A percentile compares a stretch with the other conserved stretches of the same genome.
Conservation (phyloP, 1,140 invertebrate species). For the Drosophila baimaii region DNA sequence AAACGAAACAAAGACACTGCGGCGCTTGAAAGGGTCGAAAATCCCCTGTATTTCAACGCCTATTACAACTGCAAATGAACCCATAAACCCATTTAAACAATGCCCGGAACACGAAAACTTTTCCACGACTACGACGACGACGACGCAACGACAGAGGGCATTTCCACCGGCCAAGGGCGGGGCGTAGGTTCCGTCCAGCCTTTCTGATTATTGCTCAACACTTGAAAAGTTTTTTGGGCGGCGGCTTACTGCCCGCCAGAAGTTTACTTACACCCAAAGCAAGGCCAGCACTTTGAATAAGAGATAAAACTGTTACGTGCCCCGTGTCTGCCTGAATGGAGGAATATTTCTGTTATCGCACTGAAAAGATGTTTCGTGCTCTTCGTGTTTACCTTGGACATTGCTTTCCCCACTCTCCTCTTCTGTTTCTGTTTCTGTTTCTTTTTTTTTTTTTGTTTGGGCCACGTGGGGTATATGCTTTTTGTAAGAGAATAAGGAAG, state of each 20-base stretch:
- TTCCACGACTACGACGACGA: constrained; percentile 16
- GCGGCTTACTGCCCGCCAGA: constrained; percentile 39
- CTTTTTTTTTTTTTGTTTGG: background rate
- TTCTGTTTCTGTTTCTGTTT: constrained; percentile 15
- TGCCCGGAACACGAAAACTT: constrained; percentile 75
- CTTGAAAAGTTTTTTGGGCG: constrained; percentile 70
- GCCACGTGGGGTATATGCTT: background rate
- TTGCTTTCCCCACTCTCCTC: constrained; percentile 7
- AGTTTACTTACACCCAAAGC: constrained; percentile 48
- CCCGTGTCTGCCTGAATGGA: constrained; percentile 69
- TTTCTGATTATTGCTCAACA: constrained; percentile 79
- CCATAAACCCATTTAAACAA: constrained; percentile 80
- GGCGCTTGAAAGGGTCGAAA: constrained; percentile 38
- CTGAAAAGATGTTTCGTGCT: constrained; percentile 79
- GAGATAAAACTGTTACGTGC: constrained; percentile 81
- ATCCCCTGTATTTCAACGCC: constrained; percentile 72
- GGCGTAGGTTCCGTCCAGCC: constrained; percentile 55
- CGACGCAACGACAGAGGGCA: constrained; percentile 27
- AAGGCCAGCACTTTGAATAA: constrained; percentile 75
- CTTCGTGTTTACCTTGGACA: constrained; percentile 71
- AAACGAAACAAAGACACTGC: constrained; percentile 28
- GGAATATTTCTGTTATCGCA: constrained; percentile 79
- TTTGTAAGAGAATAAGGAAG: background rate
- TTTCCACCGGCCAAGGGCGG: constrained; percentile 14
- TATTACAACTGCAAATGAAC: constrained; percentile 80